These are phyloP conservation scores for Lycorma delicatula DNA, from an alignment of 1,140 invertebrate genomes.

Conservation along the genomic window DNA sequence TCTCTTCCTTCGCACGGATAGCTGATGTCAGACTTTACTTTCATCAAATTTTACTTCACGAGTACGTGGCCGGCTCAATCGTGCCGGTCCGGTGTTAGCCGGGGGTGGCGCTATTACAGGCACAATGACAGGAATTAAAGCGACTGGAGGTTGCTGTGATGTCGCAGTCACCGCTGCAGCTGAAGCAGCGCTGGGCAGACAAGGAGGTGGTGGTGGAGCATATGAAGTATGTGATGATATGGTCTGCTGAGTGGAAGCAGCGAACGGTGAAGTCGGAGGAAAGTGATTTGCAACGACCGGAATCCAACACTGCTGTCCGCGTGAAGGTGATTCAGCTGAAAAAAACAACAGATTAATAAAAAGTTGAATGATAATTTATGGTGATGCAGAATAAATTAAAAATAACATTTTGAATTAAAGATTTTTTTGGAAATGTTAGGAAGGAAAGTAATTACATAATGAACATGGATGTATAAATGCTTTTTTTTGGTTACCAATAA, in stretches of 20 bases:
- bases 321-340: constrained; percentile 36
- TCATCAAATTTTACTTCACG: constrained; percentile 49
- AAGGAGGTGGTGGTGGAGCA: constrained; percentile 5
- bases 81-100: constrained; percentile 30
- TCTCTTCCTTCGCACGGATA: constrained; percentile 15
- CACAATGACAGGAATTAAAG: constrained; percentile 23
- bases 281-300: constrained; percentile 53
- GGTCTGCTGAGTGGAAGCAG: constrained; percentile 6
- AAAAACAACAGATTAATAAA: constrained; percentile 8
- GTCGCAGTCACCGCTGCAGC: constrained; percentile 2
- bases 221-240: constrained; percentile 11
- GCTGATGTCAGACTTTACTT: constrained; percentile 28
- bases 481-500: too few relatives aligned
- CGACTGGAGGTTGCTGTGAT: constrained; percentile 12
- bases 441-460: neutral
- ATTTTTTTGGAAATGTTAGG: neutral
- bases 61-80: constrained; percentile 37
- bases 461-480: too few relatives aligned
- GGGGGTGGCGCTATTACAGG: constrained; percentile 35
- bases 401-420: neutral
- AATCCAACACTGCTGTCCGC: constrained; percentile 44
- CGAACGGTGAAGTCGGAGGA: constrained; percentile 49
- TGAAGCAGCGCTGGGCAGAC: constrained; percentile 10
- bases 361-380: neutral
- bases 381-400: too few relatives aligned